Evolutionary conservation across 2,797 vertebrate species (phyloP), one percentile per base, ranked within the genome.

Genomic region (Podarcis siculus): DNA sequence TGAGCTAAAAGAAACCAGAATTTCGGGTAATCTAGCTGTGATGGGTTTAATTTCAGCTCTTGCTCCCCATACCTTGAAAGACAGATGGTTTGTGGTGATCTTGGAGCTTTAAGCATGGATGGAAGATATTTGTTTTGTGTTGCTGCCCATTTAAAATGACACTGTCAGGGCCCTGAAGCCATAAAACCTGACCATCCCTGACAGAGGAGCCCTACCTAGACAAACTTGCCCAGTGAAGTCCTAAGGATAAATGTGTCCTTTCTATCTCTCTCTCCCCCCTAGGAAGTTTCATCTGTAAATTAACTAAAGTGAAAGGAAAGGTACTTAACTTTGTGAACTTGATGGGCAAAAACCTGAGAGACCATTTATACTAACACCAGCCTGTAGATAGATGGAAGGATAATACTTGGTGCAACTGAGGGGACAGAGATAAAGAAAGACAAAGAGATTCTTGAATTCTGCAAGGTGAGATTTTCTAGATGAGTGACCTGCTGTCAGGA

Each of bases 401-500:
- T 15, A 37, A 73, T 17, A 2, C 0, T 0, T 2, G 7, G 72
- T 15, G 69, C 80, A 86, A 79, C 79, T 75, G 73, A 25, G 64
- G 71, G 35, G 81, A 69, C 67, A 86, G 83, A 37, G 83, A 87
- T 78, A 85, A 89, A 3, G 27, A 25, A 3, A 55, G 49, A 55
- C 49, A 55, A 55, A 55, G 49, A 55, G 67, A 77, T 77, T 80
- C 83, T 90, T 90, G 76, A 3, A 27, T 61, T 91, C 21, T 1
- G 91, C 85, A 83, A 93, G 42, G 37, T 30, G 64, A 76, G 21
- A 55, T 87, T 80, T 93, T 95, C 88, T 69, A 89, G 69, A 42
- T 78, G 91, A 95, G 79, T 85, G 91, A 87, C 84, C 49, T 91
- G 76, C 85, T 91, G 73, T 86, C 83, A 91, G 69, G 76, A 39